Base-by-base conservation (phyloP, 2,797 vertebrate species). In the Poeciliopsis infans region DNA sequence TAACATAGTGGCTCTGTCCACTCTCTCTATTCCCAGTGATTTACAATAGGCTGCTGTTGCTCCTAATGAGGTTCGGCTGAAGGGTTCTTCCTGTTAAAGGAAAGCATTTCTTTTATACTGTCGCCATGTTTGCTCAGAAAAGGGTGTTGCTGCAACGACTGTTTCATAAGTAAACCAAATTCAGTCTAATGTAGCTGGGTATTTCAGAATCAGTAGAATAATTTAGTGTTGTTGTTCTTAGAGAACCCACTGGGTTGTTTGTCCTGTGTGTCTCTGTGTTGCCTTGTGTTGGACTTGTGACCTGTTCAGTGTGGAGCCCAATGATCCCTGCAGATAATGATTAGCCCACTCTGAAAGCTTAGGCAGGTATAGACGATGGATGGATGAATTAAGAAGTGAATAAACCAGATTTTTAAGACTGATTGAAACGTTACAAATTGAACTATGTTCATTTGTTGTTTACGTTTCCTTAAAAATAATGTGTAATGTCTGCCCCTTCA, bases 391-490 rank as follows among this genome's bases (percentile, higher is more conserved):
- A 23, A 41, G 1, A 25, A 68, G 23, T 36, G 31, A 10, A 8
- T 66, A 3, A 25, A 41, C 64, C 23, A 13, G 36, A 68, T 25
- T 36, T 10, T 66, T 66, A 66, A 39, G 3, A 39, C 61, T 36
- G 33, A 33, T 16, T 7, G 33, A 57, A 70, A 76, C 41, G 61
- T 76, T 23, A 0, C 0, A 39, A 7, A 11, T 10, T 41, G 49
- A 15, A 46, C 23, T 66, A 69, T 61, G 61, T 57, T 39, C 23
- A 53, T 28, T n/a, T 28, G 13, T 69, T 74, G 16, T 13, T 33
- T 41, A 10, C 68, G 16, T 41, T 75, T 18, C 0, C 78, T 51
- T 80, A 36, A 72, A 11, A 83, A 23, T 28, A 57, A 77, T 12
- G 12, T 39, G 11, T 45, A 43, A 64, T 71, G 28, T 28, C 43